Percentiles rank a stretch among this genome's conserved stretches.
These are phyloP conservation scores for Cheiracanthium punctorium DNA, from an alignment of 2,888 invertebrate species.

Conservation along the genomic window DNA sequence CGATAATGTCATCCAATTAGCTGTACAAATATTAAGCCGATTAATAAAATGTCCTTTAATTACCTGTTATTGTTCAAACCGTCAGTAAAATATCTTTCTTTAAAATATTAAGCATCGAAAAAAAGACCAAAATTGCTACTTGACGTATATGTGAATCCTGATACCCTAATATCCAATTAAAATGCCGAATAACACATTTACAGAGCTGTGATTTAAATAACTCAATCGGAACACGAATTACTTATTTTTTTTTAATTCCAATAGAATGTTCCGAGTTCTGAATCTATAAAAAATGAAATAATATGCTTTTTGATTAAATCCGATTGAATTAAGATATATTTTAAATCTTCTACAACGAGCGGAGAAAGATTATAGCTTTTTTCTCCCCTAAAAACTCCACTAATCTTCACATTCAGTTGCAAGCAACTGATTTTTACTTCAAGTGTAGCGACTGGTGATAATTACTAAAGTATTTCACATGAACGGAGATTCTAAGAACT, in stretches of 20 bases:
- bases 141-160: background rate
- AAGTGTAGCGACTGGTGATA: background rate
- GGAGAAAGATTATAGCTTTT: background rate
- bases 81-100: background rate
- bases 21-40: slow-evolving; percentile 42
- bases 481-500: background rate
- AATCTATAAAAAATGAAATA: background rate
- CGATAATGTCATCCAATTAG: slow-evolving; percentile 46
- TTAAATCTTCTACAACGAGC: background rate
- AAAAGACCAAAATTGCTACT: background rate
- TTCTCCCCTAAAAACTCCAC: too few species aligned
- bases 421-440: background rate
- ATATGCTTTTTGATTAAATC: slow-evolving; percentile 8
- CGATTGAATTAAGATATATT: background rate
- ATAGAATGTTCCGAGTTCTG: background rate
- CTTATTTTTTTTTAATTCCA: too few species aligned
- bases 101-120: background rate
- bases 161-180: slow-evolving; percentile 35
- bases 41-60: slow-evolving; percentile 45
- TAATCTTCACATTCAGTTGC: background rate
- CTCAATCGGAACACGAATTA: background rate
- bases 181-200: slow-evolving; percentile 29
- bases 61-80: slow-evolving; percentile 23
- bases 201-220: slow-evolving; percentile 18
- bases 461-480: background rate